Evolutionary conservation across 2,888 invertebrate genomes (phyloP).

Genomic region (Polyploca ridens): DNA sequence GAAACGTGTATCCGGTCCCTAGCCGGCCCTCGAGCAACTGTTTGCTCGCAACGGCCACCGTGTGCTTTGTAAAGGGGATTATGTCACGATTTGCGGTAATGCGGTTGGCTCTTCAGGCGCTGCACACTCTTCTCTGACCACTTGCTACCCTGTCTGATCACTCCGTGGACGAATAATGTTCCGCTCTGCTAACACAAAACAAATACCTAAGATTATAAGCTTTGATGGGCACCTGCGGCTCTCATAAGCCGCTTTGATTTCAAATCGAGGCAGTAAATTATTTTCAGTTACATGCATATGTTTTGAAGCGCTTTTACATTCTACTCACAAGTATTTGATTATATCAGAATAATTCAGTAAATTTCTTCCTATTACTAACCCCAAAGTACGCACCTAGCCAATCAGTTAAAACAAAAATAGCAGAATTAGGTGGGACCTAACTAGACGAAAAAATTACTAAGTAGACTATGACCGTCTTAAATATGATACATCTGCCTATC

Average conservation of each 20-base stretch:
- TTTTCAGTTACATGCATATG: slow-evolving; percentile 29
- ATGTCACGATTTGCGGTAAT: slow-evolving; percentile 69
- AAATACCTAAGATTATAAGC: slow-evolving; percentile 48
- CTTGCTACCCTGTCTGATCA: slow-evolving; percentile 62
- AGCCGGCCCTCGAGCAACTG: slow-evolving; percentile 45
- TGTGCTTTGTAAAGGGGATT: slow-evolving; percentile 63
- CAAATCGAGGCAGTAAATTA: slow-evolving; percentile 32
- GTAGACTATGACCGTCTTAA: not conserved
- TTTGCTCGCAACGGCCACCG: slow-evolving; percentile 41
- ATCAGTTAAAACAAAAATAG: not conserved
- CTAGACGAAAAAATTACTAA: not conserved
- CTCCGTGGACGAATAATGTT: slow-evolving; percentile 40
- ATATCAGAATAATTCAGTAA: too few species aligned
- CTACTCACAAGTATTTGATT: not conserved
- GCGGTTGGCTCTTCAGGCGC: slow-evolving; percentile 57
- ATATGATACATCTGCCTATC: not conserved
- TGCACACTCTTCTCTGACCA: slow-evolving; percentile 55
- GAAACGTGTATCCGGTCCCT: slow-evolving; percentile 66
- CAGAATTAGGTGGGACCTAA: not conserved
- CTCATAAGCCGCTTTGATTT: slow-evolving; percentile 53
- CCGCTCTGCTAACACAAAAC: slow-evolving; percentile 42
- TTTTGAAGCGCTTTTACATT: not conserved
- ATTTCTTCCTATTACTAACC: too few species aligned
- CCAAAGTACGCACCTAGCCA: too few species aligned
- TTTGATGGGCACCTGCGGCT: slow-evolving; percentile 53